Evolutionary conservation across 2,113 vertebrate species (phyloP).

Genomic region (Thalassarche chlororhynchos): DNA sequence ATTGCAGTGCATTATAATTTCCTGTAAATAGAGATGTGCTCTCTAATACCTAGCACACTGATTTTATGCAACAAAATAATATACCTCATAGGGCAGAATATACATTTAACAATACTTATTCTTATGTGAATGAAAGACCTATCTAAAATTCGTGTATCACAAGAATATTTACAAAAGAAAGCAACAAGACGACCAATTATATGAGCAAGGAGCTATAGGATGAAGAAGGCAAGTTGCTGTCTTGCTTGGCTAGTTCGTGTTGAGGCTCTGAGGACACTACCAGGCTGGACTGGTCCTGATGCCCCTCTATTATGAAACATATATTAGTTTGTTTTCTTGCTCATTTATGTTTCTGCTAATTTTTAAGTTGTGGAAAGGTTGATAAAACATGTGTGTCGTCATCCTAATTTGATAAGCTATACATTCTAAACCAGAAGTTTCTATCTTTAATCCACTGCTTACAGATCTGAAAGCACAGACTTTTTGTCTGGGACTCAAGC

Average conservation of each 20-base stretch:
- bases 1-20: not conserved
- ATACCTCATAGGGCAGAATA: not conserved
- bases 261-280: not conserved
- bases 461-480: not conserved
- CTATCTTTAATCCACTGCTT: not conserved
- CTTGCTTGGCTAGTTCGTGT: accelerated
- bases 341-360: not conserved
- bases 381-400: not conserved
- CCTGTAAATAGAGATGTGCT: not conserved
- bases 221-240: not conserved
- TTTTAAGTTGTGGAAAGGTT: not conserved
- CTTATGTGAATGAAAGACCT: not conserved
- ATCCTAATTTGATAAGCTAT: not conserved
- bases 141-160: not conserved
- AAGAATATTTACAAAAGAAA: not conserved
- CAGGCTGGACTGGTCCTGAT: too few species aligned
- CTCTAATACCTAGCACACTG: not conserved
- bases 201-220: not conserved
- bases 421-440: not conserved
- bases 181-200: not conserved
- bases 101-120: not conserved
- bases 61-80: not conserved
- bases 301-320: not conserved
- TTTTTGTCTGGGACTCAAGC: not conserved
- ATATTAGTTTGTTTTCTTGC: not conserved